Base-by-base conservation (phyloP, 2,888 invertebrate genomes). In the Drosophila conformis region DNA sequence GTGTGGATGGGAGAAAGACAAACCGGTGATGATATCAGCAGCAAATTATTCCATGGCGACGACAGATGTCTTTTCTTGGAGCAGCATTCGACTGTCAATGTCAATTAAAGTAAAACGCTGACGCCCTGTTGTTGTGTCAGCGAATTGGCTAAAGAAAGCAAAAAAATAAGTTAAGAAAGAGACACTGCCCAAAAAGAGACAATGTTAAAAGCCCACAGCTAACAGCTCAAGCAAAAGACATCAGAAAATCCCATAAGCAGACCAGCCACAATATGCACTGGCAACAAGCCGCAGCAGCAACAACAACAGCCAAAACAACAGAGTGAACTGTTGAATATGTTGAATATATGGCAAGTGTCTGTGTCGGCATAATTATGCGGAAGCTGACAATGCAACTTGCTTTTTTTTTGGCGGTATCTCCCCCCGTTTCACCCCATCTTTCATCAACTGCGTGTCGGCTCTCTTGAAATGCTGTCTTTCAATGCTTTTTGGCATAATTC, bases 331-430 rank as follows among this genome's bases (percentile, higher is more conserved):
- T 46, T 53, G 51, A 51, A 52, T 76, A 51, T 78, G 46, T 46
- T 53, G 51, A 51, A 52, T 76, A 49, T 78, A 53, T 72, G 64
- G 79, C 65, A 78, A 78, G 70, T 81, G 73, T 83, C 72, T 87
- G 76, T 78, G 86, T 88, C 79, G 90, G 83, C 88, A 83, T 87
- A 87, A 87, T 90, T 87, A 87, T 88, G 90, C 87, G 87, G 87
- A 87, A 87, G 87, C 87, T 87, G 87, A 88, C 87, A 86, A 88
- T 90, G 90, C 90, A 90, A 78, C 82, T 86, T 69, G 86, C 78
- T 61, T 75, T 46, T 52, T 58, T 75, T 52, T 57, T 33, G 57
- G 35, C 35, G 13, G 13, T 33, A 7, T 42, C 38, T 33, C 36
- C 49, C 6, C 4, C n/a, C n/a, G 8, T 48, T 62, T 38, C 53